Evolutionary conservation across 2,888 invertebrate species (phyloP), one percentile per base, ranked within the genome.

Genomic region (Tenthredo scrophulariae): DNA sequence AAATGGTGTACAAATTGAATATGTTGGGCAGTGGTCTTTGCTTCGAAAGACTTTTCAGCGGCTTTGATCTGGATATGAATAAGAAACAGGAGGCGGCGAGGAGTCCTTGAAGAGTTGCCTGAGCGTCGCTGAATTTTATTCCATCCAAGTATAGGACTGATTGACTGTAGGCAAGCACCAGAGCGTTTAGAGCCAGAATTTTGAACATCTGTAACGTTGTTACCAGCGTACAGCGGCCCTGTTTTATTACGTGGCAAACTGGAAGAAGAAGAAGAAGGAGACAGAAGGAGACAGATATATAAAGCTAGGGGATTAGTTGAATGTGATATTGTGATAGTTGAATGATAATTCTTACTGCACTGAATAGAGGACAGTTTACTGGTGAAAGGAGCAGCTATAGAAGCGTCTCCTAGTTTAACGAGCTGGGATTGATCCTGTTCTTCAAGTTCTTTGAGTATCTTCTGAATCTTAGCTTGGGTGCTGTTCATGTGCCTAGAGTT

Each of bases 161-260:
- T 94, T 99, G 99, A 91, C 99, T 98, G 95, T 99, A 99, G 0
- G 99, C 99, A 88, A 99, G 95, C 88, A 99, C 98, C 3, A 99
- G 95, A 0, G 99, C 99, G 93, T 99, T 99, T 84, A 99, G 94
- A 0, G 99, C 99, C 85, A 99, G 94, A 90, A 99, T 99, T 95
- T 99, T 99, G 94, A 99, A 99, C 99, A 99, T 99, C 94, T 99
- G 99, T 86, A 99, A 95, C 0, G 99, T 99, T 0, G 99, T 99
- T 29, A 99, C 99, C 86, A 99, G 94, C 0, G 99, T 99, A 93
- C 99, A 99, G 33, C 99, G 96, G 0, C 99, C 99, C 95, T 99
- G 99, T 93, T 99, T 99, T 91, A 99, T 99, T 87, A 99, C 98
- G 94, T 99, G 99, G 92, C 99, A 99, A 91, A 99, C 99, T 99